Conservation (phyloP, 2,888 invertebrate genomes). For the Andrena dorsata region DNA sequence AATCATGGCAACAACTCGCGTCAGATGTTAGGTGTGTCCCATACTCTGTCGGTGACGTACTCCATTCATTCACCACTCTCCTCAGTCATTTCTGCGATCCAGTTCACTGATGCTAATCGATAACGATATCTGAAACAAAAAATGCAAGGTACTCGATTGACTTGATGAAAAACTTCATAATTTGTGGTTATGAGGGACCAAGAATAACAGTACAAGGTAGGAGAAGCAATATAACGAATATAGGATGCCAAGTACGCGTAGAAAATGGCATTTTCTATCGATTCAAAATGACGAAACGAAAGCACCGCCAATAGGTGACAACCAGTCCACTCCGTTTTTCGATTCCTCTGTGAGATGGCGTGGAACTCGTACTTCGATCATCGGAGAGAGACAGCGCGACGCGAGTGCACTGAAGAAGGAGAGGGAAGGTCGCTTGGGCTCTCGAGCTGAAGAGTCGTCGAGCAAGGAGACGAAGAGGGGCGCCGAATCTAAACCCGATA, state of each 20-base stretch:
- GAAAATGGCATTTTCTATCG: neutral
- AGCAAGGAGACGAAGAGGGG: constrained; percentile 63
- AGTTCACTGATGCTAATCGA: too few species aligned
- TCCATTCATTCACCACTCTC: too few species aligned
- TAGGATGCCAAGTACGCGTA: neutral
- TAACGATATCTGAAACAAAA: too few species aligned
- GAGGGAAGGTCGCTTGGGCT: constrained; percentile 12
- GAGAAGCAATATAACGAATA: too few species aligned
- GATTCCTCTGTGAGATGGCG: constrained; percentile 49
- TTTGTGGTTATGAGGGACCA: too few species aligned
- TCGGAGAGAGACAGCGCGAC: constrained; percentile 24
- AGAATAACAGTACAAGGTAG: too few species aligned
- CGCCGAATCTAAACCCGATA: constrained; percentile 78
- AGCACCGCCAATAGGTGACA: neutral
- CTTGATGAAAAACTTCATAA: too few species aligned
- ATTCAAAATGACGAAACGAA: neutral
- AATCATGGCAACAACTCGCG: too few species aligned
- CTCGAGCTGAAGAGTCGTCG: constrained; percentile 42
- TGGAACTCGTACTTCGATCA: constrained; percentile 49
- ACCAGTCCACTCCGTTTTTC: neutral
- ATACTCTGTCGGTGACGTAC: too few species aligned
- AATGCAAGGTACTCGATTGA: too few species aligned
- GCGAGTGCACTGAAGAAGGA: neutral
- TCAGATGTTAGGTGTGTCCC: too few species aligned
- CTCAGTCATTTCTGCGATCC: too few species aligned